Evolutionary conservation across 2,888 invertebrate species (phyloP), one percentile per base, ranked within the genome.

Genomic region (Clunio marinus): DNA sequence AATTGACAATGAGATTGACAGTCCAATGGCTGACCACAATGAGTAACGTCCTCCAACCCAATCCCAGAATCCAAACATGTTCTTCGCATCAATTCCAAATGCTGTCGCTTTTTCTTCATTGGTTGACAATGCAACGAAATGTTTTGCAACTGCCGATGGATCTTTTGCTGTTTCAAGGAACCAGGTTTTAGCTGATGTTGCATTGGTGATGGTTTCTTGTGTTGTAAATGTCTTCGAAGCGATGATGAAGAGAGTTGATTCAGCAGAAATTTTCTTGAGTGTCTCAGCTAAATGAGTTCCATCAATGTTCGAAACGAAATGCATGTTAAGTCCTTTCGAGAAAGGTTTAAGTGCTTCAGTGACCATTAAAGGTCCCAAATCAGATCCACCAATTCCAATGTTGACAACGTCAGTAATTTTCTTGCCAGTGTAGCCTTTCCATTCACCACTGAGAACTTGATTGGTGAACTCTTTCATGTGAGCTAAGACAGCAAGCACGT

Each of bases 61-160:
- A 81, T 99, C 99, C 98, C 99, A 99, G 80, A 99, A 99, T 22
- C 91, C 97, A 81, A 99, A 99, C 96, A 99, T 98, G 77, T 99
- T 99, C 72, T 88, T 88, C 71, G 92, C 86, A 77, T 96, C 92
- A 74, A 99, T 99, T 15, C 99, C 99, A 80, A 99, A 99, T 35
- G 91, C 95, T 22, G 88, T 90, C n/a, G 96, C 98, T 78, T 96
- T 95, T 71, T 87, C 84, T 22, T 82, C 87, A 78, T 99, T 99
- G 0, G 99, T 99, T 2, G 98, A 98, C 13, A 99, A 80, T 8
- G 99, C 99, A 2, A 98, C 97, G 80, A 99, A 99, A 78, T 99
- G 99, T 77, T 93, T 94, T 15, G 96, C 94, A 7, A 99, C 96
- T 8, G 92, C 86, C 35, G 85, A 77, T 1, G 85, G 83, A 80